Evolutionary conservation across 2,888 invertebrate genomes (phyloP).

Genomic region (Lepidonotus clava): DNA sequence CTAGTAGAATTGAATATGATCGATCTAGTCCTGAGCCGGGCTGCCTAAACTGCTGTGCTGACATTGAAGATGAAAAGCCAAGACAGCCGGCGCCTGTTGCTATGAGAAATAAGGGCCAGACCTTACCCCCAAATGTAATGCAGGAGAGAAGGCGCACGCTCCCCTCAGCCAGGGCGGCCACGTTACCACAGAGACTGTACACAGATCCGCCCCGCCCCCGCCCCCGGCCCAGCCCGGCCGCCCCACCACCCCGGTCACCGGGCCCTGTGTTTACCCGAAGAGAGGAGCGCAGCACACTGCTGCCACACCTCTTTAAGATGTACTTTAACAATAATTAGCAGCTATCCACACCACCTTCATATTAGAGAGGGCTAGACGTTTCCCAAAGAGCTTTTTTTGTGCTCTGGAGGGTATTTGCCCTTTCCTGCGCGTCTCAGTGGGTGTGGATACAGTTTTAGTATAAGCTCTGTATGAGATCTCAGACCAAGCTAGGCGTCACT

Average conservation of each 20-base stretch:
- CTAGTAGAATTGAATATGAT: not conserved
- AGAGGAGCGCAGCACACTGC: not conserved
- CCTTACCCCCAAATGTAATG: not conserved
- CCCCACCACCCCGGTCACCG: not conserved
- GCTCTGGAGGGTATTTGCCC: too few species aligned
- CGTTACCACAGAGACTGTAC: not conserved
- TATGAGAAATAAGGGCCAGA: too few species aligned
- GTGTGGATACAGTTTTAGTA: too few species aligned
- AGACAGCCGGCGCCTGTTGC: not conserved
- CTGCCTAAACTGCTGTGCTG: not conserved
- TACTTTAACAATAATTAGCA: constrained; percentile 27
- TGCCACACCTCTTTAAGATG: constrained; percentile 42
- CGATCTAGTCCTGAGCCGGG: constrained; percentile 40
- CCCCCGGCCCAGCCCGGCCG: not conserved
- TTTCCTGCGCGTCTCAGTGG: too few species aligned
- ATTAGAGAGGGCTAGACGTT: too few species aligned
- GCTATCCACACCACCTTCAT: not conserved
- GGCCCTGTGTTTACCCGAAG: constrained; percentile 4
- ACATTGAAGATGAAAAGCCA: not conserved
- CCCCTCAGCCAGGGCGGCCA: not conserved
- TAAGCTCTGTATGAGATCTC: too few species aligned
- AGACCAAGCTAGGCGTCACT: too few species aligned
- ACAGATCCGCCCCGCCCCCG: not conserved
- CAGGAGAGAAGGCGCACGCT: not conserved
- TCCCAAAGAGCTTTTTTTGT: too few species aligned